Conservation (phyloP, 1,140 invertebrate genomes). For the Dermatophagoides farinae region DNA sequence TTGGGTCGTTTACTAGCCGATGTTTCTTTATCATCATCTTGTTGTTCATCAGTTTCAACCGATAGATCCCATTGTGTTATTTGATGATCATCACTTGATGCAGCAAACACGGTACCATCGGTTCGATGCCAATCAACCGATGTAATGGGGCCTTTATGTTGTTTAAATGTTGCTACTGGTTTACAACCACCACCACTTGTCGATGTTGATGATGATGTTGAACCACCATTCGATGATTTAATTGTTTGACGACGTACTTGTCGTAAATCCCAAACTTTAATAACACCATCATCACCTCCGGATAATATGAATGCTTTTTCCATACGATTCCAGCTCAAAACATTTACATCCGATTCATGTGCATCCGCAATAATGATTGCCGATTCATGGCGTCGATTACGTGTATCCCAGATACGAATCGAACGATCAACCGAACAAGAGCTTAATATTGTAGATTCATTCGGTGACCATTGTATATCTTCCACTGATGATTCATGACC, state of each 20-base stretch:
- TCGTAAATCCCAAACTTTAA: slow-evolving; percentile 89
- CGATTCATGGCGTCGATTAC: slow-evolving; percentile 58
- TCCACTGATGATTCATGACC: slow-evolving; percentile 85
- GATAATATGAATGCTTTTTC: slow-evolving; percentile 70
- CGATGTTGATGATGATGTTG: neutral
- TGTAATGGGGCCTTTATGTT: slow-evolving; percentile 71
- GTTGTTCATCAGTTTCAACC: slow-evolving; percentile 53
- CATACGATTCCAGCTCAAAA: slow-evolving; percentile 83
- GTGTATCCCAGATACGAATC: slow-evolving; percentile 43
- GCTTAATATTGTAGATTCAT: slow-evolving; percentile 70
- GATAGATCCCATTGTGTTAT: slow-evolving; percentile 93
- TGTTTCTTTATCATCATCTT: slow-evolving; percentile 2
- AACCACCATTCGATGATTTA: too few species aligned
- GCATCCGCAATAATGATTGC: slow-evolving; percentile 75
- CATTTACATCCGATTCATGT: slow-evolving; percentile 84
- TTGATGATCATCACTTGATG: slow-evolving; percentile 81
- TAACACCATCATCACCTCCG: slow-evolving; percentile 81
- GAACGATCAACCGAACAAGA: slow-evolving; percentile 85
- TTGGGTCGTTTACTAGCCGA: neutral
- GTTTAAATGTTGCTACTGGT: slow-evolving; percentile 77
- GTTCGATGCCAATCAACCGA: slow-evolving; percentile 69
- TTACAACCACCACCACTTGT: slow-evolving; percentile 21
- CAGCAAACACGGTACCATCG: slow-evolving; percentile 77
- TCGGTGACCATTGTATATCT: slow-evolving; percentile 96
- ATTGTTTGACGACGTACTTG: slow-evolving; percentile 35